A percentile compares a stretch with the other conserved stretches of the same genome.
Conservation (phyloP, 2,797 vertebrate species). For the Catharus ustulatus region DNA sequence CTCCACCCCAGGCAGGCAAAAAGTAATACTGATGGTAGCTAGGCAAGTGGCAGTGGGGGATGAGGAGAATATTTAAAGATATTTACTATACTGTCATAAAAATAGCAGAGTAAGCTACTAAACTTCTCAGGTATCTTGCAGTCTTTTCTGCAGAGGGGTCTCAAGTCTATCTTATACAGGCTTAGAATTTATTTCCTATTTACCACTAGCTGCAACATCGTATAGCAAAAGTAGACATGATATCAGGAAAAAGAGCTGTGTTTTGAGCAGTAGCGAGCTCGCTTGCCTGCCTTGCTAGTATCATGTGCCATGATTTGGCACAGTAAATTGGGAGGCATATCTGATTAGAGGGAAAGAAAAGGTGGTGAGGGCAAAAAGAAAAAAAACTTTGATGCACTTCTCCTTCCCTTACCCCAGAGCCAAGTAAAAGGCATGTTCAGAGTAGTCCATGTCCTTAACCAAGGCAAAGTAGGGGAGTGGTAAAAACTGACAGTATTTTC, state of each 20-base stretch:
- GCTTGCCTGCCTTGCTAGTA: not conserved
- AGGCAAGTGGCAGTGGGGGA: conserved; percentile 26
- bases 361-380: not conserved
- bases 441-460: not conserved
- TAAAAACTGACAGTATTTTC: not conserved
- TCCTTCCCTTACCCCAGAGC: not conserved
- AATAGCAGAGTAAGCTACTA: conserved; percentile 59
- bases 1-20: conserved; percentile 28
- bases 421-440: not conserved
- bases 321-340: not conserved
- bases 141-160: conserved; percentile 55
- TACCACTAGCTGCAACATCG: conserved; percentile 16
- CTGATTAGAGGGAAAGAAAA: not conserved
- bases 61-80: conserved; percentile 31
- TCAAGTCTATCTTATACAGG: conserved; percentile 50
- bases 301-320: not conserved
- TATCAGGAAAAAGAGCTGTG: not conserved
- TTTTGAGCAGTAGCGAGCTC: not conserved
- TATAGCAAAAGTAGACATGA: not conserved
- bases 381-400: not conserved
- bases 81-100: conserved; percentile 67
- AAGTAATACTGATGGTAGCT: conserved; percentile 38
- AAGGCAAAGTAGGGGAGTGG: not conserved
- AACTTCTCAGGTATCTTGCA: conserved; percentile 67
- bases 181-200: conserved; percentile 57